Evolutionary conservation across 2,797 vertebrate species (phyloP).

Genomic region (Melanogrammus aeglefinus): DNA sequence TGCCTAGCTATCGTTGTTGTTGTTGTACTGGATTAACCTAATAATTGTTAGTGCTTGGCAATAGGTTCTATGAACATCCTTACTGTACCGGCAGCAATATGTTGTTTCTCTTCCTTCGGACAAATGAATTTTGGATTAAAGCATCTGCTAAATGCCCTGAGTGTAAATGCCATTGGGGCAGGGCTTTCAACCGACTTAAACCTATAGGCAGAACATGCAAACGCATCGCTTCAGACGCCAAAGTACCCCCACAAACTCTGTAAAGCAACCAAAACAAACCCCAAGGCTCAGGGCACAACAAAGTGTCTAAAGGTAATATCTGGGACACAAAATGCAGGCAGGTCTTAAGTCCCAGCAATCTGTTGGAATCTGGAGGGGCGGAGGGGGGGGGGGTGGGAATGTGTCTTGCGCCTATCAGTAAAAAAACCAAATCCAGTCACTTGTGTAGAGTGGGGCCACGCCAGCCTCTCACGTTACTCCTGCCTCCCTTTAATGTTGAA

Average conservation of each 20-base stretch:
- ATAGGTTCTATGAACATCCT: too few relatives aligned
- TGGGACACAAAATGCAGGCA: not conserved
- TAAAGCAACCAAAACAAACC: not conserved
- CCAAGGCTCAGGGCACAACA: not conserved
- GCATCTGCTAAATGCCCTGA: too few relatives aligned
- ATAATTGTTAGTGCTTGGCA: too few relatives aligned
- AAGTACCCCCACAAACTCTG: not conserved
- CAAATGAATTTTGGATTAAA: too few relatives aligned
- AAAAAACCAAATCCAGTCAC: conserved; percentile 60
- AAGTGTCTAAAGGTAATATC: not conserved
- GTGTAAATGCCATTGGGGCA: too few relatives aligned
- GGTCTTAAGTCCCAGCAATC: conserved; percentile 6
- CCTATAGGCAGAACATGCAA: not conserved
- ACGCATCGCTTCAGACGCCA: not conserved
- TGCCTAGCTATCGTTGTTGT: too few relatives aligned
- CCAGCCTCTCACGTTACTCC: conserved; percentile 64
- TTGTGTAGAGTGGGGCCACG: conserved; percentile 41
- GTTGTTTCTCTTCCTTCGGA: too few relatives aligned
- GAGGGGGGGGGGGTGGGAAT: conserved; percentile 25
- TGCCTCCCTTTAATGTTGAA: conserved; percentile 68
- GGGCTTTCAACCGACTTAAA: conserved; percentile 25
- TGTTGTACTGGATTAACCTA: too few relatives aligned
- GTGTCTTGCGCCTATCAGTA: conserved; percentile 24
- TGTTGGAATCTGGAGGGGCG: conserved; percentile 22
- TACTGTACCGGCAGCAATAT: too few relatives aligned